Base-by-base conservation (phyloP, 2,888 invertebrate genomes). In the Dicyrtomina minuta region DNA sequence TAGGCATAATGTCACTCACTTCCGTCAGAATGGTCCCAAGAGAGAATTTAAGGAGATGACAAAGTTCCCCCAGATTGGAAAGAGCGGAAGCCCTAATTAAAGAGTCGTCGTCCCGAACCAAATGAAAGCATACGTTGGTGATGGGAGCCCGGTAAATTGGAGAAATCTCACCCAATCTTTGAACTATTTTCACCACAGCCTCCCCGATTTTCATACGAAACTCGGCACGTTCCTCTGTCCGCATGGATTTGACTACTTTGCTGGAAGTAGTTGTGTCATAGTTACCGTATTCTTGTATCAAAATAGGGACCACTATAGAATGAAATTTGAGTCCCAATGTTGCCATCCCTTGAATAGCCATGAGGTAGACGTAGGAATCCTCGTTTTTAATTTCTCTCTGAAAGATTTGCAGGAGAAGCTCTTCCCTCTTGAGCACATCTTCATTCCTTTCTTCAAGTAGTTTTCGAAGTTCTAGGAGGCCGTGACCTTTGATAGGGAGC, bases 341-440 rank as follows among this genome's bases (percentile, higher is more conserved):
- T 10, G 89, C 87, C 59, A 93, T 81, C 1, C 91, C 92, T 80
- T 89, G 88, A 20, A 93, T 87, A 1, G 92, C 88, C 70, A 88
- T 85, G 72, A 94, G 82, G 81, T 93, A 94, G 69, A 94, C 84
- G 80, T 91, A 94, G 0, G 93, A 89, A 80, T 94, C 94, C 13
- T 87, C 83, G 78, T 93, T 86, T 80, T 87, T 88, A 0, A 94
- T 81, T 82, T 89, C 88, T 81, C 90, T 88, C 84, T 89, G 87
- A 79, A 92, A 89, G 33, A 92, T 82, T 78, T 88, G 87, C 69
- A 91, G 84, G 65, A 92, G 80, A 74, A 87, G 85, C 74, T 87
- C 86, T 79, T 88, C 88, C 76, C 88, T 87, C 1, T 86, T 84
- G 72, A 88, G 80, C 12, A 89, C 85, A 78, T 88, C 87, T 27